These are phyloP conservation scores for Notothenia rossii DNA, from an alignment of 2,113 vertebrate species.

Conservation along the genomic window DNA sequence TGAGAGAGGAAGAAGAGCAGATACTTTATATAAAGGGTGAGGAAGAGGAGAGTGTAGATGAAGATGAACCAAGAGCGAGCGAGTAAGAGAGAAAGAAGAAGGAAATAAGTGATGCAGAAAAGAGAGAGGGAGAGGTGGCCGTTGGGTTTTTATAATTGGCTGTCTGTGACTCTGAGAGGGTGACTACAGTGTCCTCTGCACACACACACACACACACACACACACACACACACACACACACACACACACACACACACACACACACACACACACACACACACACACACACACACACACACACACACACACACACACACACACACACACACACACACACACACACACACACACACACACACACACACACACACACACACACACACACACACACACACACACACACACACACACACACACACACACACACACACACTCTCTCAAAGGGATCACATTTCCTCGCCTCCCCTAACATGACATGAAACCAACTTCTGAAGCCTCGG, in stretches of 20 bases:
- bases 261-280: no score
- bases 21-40: no score
- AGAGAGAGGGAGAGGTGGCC: constrained; percentile 61
- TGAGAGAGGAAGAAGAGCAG: no score
- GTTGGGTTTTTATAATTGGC: constrained; percentile 77
- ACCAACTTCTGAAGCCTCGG: constrained; percentile 61
- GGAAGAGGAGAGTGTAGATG: no score
- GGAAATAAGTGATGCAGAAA: constrained; percentile 1
- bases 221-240: no score
- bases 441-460: constrained; percentile 66
- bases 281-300: no score
- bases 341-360: constrained; percentile 3
- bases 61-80: no score
- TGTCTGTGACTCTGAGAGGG: constrained; percentile 65
- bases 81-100: no score
- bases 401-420: constrained; percentile 23
- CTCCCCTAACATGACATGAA: constrained; percentile 68
- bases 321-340: constrained; percentile 24
- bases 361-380: constrained; percentile 3
- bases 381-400: constrained; percentile 24
- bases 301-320: no score
- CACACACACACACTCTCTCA: constrained; percentile 21
- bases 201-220: constrained; percentile 19
- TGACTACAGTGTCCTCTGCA: constrained; percentile 55
- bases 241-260: no score